Evolutionary conservation across 2,797 vertebrate species (phyloP), one percentile per base, ranked within the genome.

Genomic region (Ptychobarbus kaznakovi): DNA sequence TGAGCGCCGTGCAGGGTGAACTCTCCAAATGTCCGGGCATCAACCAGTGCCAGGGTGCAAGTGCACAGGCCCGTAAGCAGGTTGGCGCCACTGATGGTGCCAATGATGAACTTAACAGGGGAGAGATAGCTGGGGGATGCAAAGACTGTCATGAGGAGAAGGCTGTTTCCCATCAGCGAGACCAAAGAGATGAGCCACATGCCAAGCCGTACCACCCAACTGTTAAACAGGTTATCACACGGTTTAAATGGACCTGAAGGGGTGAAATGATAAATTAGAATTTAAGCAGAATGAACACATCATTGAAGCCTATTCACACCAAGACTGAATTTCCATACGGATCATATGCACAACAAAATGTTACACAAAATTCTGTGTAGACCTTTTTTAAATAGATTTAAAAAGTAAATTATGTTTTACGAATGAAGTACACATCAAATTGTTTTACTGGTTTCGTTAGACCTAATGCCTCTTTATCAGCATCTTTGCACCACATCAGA

Each of bases 221-320:
- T 98, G 91, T 97, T 97, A 84, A 99, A 92, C 81, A 99, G 95
- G 63, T 97, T 94, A 82, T 97, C 96, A 1, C 98, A 99, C 28
- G 98, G 98, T 89, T 98, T 97, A 94, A 99, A 98, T 69, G 97
- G 97, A 92, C 98, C 98, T 99, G 94, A 49, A 53, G 25, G 44
- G 51, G 42, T 38, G 42, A 32, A 46, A 42, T 7, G 0, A 56
- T 20, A 20, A 46, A 65, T 75, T 75, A 51, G 12, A 25, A 49
- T 35, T 46, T 73, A 13, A 53, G 22, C 8, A 69, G 35, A 80
- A 51, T 28, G 2, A 56, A 56, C 49, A 75, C 13, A 79, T 13
- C n/a, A 56, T 40, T 28, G 25, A 42, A 40, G 44, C 15, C 9
- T 32, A 74, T 74, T 74, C 70, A 28, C 70, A 73, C 32, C 42